phyloP scores from a whole-genome alignment of 30 jellyfish, hydroid and myxozoan species.

The Aurelia aurita complex sp. Pacific region DNA sequence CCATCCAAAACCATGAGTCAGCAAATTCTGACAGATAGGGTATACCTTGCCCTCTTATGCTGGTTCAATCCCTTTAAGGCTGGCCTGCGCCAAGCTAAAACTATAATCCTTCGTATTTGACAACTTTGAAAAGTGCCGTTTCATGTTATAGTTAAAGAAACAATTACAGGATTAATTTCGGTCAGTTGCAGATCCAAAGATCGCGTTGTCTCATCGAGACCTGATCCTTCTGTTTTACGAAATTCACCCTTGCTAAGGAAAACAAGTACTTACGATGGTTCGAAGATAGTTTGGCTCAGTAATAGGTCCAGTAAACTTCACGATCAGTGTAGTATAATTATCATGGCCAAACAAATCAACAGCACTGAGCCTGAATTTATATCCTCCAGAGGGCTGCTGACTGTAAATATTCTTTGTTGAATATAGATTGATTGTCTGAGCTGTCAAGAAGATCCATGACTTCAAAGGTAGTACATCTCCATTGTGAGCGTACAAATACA shows the following conservation, averaged over 20 bases:
- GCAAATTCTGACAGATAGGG: too few species aligned
- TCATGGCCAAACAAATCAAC: constrained; percentile 61
- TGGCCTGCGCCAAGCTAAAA: too few species aligned
- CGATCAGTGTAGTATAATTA: constrained; percentile 18
- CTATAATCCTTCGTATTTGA: too few species aligned
- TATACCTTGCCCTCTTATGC: too few species aligned
- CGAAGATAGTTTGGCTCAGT: constrained; percentile 53
- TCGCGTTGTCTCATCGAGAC: too few species aligned
- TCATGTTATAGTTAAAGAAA: too few species aligned
- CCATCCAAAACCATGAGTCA: too few species aligned
- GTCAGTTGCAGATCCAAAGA: too few species aligned
- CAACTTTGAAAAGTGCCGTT: too few species aligned
- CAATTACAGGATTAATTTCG: too few species aligned
- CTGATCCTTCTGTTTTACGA: too few species aligned
- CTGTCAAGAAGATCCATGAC: constrained; percentile 45
- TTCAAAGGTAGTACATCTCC: constrained; percentile 21
- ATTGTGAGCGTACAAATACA: constrained; percentile 41
- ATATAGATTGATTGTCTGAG: constrained; percentile 13
- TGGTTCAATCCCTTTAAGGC: too few species aligned
- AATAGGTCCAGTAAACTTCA: constrained; percentile 42
- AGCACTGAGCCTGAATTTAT: constrained; percentile 69
- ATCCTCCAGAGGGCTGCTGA: constrained; percentile 69
- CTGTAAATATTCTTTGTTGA: constrained; percentile 17
- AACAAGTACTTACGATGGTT: constrained; percentile 23
- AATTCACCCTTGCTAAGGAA: neutral